Percentiles rank a stretch among this genome's conserved stretches.
phyloP scores from a whole-genome alignment of 2,113 vertebrate species.

The Brachyistius frenatus region DNA sequence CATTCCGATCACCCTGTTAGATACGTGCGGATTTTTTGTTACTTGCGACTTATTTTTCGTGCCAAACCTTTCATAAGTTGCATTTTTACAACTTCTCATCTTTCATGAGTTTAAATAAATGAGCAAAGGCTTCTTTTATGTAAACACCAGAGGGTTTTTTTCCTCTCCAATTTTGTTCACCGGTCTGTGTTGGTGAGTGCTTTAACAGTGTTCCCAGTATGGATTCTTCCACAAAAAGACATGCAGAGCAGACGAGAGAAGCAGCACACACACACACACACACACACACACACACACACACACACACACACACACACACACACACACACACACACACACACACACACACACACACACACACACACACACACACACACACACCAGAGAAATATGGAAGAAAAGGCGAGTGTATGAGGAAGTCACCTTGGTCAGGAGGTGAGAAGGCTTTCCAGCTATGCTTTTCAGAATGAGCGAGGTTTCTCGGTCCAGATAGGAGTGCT shows the following conservation, averaged over 20 bases:
- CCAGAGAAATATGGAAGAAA: not conserved
- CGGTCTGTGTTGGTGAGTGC: too few species aligned
- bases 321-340: constrained; percentile 56
- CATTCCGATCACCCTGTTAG: not conserved
- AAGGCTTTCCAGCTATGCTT: constrained; percentile 99
- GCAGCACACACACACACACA: constrained; percentile 65
- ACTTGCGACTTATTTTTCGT: too few species aligned
- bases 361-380: too few species aligned
- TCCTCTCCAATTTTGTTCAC: too few species aligned
- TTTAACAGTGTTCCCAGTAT: not conserved
- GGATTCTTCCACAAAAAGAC: constrained; percentile 15
- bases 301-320: not conserved
- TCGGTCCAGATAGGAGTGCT: constrained; percentile 99
- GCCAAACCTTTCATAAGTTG: too few species aligned
- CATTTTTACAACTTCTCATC: not conserved
- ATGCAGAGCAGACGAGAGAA: constrained; percentile 48
- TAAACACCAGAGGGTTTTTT: too few species aligned
- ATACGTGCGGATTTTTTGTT: too few species aligned
- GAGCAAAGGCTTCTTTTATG: too few species aligned
- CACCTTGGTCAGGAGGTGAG: constrained; percentile 99
- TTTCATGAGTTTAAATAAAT: not conserved
- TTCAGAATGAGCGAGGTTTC: constrained; percentile 99
- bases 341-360: constrained; percentile 61
- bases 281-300: too few species aligned
- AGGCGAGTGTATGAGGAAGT: constrained; percentile 81